These are phyloP conservation scores for Tribolium castaneum DNA, from an alignment of 1,140 invertebrate genomes.

Conservation along the genomic window DNA sequence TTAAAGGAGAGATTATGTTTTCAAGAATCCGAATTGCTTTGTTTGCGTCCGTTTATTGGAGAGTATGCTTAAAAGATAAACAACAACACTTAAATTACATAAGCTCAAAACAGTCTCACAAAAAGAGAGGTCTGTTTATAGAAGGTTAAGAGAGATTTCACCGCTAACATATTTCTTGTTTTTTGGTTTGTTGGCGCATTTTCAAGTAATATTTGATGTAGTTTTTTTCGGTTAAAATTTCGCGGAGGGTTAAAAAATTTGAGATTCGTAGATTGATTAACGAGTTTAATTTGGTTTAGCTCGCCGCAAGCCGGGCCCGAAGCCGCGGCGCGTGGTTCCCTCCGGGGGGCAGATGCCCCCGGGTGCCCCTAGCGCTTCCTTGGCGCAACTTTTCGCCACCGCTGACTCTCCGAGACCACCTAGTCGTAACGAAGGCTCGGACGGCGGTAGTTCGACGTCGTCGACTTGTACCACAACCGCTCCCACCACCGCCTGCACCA, in stretches of 20 bases:
- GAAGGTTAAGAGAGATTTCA: too few species aligned
- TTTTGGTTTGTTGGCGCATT: too few species aligned
- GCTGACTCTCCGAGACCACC: slow-evolving; percentile 70
- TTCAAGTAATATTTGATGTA: too few species aligned
- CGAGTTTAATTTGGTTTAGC: slow-evolving; percentile 64
- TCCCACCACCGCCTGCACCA: slow-evolving; percentile 43
- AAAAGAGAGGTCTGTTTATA: too few species aligned
- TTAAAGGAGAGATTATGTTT: too few species aligned
- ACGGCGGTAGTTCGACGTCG: slow-evolving; percentile 74
- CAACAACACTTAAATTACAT: too few species aligned
- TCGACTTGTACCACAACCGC: slow-evolving; percentile 52
- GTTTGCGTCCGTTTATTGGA: too few species aligned
- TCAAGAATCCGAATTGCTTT: too few species aligned
- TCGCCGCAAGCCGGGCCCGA: slow-evolving; percentile 78
- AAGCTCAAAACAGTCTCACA: too few species aligned
- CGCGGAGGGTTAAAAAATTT: not conserved
- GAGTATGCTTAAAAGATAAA: too few species aligned
- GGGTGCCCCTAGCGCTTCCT: slow-evolving; percentile 67
- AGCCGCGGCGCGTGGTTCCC: slow-evolving; percentile 75
- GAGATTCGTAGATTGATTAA: not conserved
- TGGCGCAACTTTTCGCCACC: slow-evolving; percentile 68
- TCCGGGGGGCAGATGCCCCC: slow-evolving; percentile 63
- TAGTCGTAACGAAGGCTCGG: slow-evolving; percentile 63
- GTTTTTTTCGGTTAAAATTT: too few species aligned
- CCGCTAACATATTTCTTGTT: too few species aligned